Conservation (phyloP, 2,888 invertebrate species). For the Chironomus riparius region DNA sequence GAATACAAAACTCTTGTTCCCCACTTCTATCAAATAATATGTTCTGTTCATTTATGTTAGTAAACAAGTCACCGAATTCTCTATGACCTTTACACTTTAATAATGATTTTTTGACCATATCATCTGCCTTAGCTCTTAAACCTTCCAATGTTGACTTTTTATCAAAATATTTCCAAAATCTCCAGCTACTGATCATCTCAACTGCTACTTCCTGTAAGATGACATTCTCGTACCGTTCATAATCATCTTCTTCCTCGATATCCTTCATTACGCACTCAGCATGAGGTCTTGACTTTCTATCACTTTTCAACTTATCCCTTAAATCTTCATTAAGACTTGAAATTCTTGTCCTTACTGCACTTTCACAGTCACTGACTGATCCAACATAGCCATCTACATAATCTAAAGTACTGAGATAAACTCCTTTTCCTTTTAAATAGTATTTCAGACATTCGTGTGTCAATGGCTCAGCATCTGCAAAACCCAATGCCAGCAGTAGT, state of each 20-base stretch:
- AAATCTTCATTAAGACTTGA: not conserved
- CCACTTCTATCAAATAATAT: not conserved
- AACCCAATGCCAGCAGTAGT: not conserved
- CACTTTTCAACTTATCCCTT: not conserved
- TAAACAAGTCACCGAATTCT: conserved; percentile 10
- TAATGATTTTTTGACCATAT: not conserved
- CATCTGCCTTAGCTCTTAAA: not conserved
- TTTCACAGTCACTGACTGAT: conserved; percentile 1
- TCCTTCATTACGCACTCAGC: conserved; percentile 1
- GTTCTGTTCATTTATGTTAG: not conserved
- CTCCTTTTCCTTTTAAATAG: not conserved
- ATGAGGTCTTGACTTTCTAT: not conserved
- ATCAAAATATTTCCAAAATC: conserved; percentile 17
- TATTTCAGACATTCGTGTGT: conserved; percentile 5
- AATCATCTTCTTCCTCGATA: conserved; percentile 16
- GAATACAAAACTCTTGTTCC: conserved; percentile 12
- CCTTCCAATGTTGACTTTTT: conserved; percentile 2
- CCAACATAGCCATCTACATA: conserved; percentile 7
- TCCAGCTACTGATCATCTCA: conserved; percentile 24
- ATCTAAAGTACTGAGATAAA: not conserved
- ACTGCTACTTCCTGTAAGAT: not conserved
- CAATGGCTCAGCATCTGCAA: not conserved
- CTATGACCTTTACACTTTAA: conserved; percentile 15
- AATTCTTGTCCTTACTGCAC: conserved; percentile 2
- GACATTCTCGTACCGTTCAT: not conserved